Evolutionary conservation across 2,113 vertebrate genomes (phyloP).

Genomic region (Cottus gobio): DNA sequence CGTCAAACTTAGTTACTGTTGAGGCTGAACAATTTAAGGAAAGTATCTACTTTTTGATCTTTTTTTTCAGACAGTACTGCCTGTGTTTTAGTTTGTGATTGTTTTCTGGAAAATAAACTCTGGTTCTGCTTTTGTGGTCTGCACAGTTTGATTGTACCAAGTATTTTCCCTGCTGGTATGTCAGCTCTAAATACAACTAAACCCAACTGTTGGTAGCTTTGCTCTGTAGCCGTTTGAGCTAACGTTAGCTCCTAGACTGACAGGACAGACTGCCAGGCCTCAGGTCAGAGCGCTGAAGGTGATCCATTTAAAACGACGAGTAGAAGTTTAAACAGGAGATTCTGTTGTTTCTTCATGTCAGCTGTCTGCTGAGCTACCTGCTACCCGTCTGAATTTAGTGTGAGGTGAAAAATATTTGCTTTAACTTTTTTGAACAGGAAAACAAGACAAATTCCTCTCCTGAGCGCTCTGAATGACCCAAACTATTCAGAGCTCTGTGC

Average conservation of each 20-base stretch:
- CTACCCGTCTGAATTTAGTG: neutral
- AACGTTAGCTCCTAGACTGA: neutral
- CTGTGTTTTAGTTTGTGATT: neutral
- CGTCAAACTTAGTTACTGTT: neutral
- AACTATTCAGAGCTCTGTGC: neutral
- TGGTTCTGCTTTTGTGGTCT: neutral
- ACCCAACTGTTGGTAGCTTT: too few relatives aligned
- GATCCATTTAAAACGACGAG: neutral
- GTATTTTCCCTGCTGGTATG: neutral
- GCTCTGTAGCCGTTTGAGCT: too few relatives aligned
- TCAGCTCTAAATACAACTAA: too few relatives aligned
- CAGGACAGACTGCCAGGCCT: neutral
- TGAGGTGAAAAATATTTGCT: too few relatives aligned
- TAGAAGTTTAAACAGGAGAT: neutral
- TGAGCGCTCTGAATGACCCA: neutral
- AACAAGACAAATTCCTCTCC: neutral
- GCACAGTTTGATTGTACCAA: neutral
- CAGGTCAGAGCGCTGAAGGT: neutral
- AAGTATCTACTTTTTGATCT: neutral
- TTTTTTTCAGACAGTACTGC: too few relatives aligned
- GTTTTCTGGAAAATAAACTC: neutral
- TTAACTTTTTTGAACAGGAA: neutral
- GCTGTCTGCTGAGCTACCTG: neutral
- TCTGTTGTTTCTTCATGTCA: too few relatives aligned
- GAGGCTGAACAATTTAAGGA: neutral